A percentile compares a stretch with the other conserved stretches of the same genome.
Conservation (phyloP, 2,797 vertebrate species). For the Loris lydekkerianus region DNA sequence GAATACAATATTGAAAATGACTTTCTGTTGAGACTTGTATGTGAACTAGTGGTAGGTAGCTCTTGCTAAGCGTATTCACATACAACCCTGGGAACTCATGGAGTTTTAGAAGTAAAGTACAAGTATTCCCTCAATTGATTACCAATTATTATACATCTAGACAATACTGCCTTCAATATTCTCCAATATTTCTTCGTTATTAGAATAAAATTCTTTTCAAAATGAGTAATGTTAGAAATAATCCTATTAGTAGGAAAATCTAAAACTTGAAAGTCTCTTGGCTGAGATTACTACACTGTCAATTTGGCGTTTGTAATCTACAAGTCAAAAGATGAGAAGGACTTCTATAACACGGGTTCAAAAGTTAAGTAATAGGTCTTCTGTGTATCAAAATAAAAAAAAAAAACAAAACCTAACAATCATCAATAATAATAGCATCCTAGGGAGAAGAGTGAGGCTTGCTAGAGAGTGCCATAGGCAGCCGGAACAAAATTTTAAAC, state of each 20-base stretch:
- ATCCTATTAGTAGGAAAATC: not conserved
- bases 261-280: not conserved
- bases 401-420: not conserved
- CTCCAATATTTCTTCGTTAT: not conserved
- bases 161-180: not conserved
- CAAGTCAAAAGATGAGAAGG: not conserved
- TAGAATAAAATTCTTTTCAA: not conserved
- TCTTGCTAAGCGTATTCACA: not conserved
- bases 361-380: not conserved
- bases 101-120: not conserved
- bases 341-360: not conserved
- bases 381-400: not conserved
- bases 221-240: not conserved
- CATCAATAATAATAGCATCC: not conserved
- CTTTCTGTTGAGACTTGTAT: not conserved
- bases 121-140: not conserved
- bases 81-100: not conserved
- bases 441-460: not conserved
- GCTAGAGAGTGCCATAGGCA: not conserved
- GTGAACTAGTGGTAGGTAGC: not conserved
- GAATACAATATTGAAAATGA: not conserved
- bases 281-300: not conserved
- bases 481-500: not conserved
- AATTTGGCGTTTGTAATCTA: not conserved
- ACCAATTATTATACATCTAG: not conserved